Evolutionary conservation across 2,888 invertebrate species (phyloP), one percentile per base, ranked within the genome.

Genomic region (Drosophila pseudotalamancana): DNA sequence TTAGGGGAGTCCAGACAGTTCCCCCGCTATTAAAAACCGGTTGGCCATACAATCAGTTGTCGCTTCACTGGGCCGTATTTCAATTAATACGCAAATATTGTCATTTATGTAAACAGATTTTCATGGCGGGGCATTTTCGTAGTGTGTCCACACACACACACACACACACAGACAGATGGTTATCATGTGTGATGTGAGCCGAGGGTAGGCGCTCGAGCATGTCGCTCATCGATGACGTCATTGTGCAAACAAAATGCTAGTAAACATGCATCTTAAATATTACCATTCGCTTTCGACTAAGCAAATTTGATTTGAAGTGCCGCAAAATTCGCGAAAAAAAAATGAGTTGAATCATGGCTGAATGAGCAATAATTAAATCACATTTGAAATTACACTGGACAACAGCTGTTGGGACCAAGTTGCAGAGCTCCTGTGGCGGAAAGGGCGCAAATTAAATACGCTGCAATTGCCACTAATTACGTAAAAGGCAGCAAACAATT

Each of bases 41-140:
- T 70, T 78, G 49, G 9, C 9, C 19, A 5, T n/a, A 16, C 27
- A 62, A 54, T 55, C 34, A 39, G 21, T 53, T 61, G 40, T 32
- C 63, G 46, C 59, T 56, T 60, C 70, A 60, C 29, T 71, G 64
- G 50, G 57, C 45, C 64, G 69, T 72, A 53, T 70, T 84, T 84
- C 78, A 77, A 78, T 81, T 78, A 81, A 68, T 71, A 71, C 70
- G 69, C 66, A 81, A 84, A 83, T 83, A 78, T 57, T 71, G 78
- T 81, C 81, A 62, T 75, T 67, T 64, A 57, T 67, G 78, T 77
- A 70, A 72, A 72, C 68, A 61, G 46, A 72, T 74, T 77, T 74
- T 48, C 54, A 61, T 51, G 54, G 42, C 27, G 39, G 32, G 40
- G 62, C 35, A 49, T 48, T 50, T 53, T 34, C 37, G 23, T 53